A percentile compares a stretch with the other conserved stretches of the same genome.
Evolutionary conservation across 2,113 vertebrate genomes (phyloP).

Genomic region (Rhagologus leucostigma): DNA sequence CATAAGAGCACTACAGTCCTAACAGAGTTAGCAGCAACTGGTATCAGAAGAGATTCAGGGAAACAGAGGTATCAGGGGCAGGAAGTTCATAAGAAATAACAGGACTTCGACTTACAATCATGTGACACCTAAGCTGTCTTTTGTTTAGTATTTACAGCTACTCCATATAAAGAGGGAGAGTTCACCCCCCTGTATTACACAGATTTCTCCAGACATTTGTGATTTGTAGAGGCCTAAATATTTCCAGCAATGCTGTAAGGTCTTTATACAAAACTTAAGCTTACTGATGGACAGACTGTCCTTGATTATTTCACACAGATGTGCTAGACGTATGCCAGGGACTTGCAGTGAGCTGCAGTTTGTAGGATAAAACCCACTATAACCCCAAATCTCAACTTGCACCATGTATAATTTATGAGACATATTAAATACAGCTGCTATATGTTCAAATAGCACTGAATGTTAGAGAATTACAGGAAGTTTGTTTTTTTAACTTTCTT

Average conservation of each 20-base stretch:
- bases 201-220: neutral
- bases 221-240: neutral
- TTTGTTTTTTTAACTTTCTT: neutral
- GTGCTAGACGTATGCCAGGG: neutral
- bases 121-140: neutral
- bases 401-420: neutral
- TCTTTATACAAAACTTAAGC: neutral
- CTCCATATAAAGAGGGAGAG: neutral
- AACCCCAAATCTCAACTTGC: neutral
- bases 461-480: neutral
- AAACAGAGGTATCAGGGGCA: neutral
- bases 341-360: neutral
- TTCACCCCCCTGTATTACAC: neutral
- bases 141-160: neutral
- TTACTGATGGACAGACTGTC: neutral
- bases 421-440: neutral
- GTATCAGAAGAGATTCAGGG: neutral
- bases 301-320: neutral
- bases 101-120: neutral
- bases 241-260: neutral
- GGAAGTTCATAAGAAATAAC: neutral
- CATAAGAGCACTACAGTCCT: neutral
- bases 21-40: fast-evolving
- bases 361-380: neutral
- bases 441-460: neutral